Base-by-base conservation (phyloP, 2,113 vertebrate genomes). In the Oenanthe oenanthe region DNA sequence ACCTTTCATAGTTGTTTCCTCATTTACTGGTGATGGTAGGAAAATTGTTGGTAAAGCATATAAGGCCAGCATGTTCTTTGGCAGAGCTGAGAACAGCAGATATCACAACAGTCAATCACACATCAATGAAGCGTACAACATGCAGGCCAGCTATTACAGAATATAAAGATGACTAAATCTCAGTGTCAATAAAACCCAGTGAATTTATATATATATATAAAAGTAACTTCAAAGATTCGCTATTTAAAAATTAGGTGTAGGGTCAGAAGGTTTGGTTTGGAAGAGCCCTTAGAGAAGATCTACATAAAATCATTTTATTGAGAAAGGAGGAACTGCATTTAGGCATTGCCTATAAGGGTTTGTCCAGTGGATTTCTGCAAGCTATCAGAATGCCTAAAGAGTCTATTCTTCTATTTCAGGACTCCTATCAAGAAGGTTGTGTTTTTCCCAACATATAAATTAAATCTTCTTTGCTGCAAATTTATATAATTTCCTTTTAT, bases 271-370 rank as follows among this genome's bases (percentile, higher is more conserved):
- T 0, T 0, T 10, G 58, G 11, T 91, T 85, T 81, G 19, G 73
- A 75, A 91, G 58, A 78, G 8, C 7, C 6, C 8, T 88, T 53
- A 38, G 57, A 48, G 20, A 87, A 81, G 12, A 40, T 36, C 32
- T 62, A 2, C 38, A 18, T 50, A 15, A 70, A 70, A 21, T 45
- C 17, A 3, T 81, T 79, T 72, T 26, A 70, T 24, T 0, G 0
- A 51, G n/a, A 56, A 32, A 81, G 24, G 25, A 40, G 22, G 40
- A 85, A 17, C 7, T 36, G 10, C 38, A 56, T 48, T 91, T 89
- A 87, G 48, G 17, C 22, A 51, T 81, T 89, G 21, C 32, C 21
- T 71, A 10, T 36, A 57, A 70, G 1, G 2, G 5, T 47, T 84
- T 74, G 32, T 81, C 26, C 32, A 40, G 5, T 43, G 47, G 10